Conservation (phyloP, 2,113 vertebrate species). For the Pollimyrus isidori region DNA sequence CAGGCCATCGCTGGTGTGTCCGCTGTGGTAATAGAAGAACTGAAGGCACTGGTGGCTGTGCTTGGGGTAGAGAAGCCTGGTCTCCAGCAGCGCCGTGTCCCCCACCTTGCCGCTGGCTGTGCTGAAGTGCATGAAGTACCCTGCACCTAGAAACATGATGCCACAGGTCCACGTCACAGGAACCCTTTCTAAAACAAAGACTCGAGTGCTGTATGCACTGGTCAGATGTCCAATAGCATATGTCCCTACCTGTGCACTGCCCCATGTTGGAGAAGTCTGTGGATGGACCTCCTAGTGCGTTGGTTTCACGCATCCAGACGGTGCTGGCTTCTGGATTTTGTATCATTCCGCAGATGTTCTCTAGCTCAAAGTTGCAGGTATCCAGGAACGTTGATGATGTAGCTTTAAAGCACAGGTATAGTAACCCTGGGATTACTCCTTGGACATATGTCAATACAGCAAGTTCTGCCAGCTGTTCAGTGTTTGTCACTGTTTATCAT, state of each 20-base stretch:
- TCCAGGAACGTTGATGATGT: slow-evolving; percentile 79
- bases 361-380: slow-evolving; percentile 80
- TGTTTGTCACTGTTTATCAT: neutral
- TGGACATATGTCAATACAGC: neutral
- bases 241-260: slow-evolving; percentile 68
- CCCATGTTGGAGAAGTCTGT: slow-evolving; percentile 77
- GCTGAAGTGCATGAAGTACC: slow-evolving; percentile 85
- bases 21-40: slow-evolving; percentile 80
- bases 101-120: slow-evolving; percentile 44
- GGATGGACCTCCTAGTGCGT: slow-evolving; percentile 55
- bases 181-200: neutral
- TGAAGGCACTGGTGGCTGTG: slow-evolving; percentile 80
- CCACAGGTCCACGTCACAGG: neutral
- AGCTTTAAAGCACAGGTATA: slow-evolving; percentile 48
- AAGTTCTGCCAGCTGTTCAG: neutral
- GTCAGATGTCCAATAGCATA: neutral
- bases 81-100: slow-evolving; percentile 66
- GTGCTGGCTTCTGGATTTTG: slow-evolving; percentile 62
- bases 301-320: slow-evolving; percentile 65
- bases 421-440: neutral
- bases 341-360: slow-evolving; percentile 89
- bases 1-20: slow-evolving; percentile 53
- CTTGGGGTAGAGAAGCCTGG: slow-evolving; percentile 74
- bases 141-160: slow-evolving; percentile 56
- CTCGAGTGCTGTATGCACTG: neutral